Percentiles rank a stretch among this genome's conserved stretches.
phyloP scores from a whole-genome alignment of 2,888 invertebrate species.

The Kuschelorhynchus macadamiae region DNA sequence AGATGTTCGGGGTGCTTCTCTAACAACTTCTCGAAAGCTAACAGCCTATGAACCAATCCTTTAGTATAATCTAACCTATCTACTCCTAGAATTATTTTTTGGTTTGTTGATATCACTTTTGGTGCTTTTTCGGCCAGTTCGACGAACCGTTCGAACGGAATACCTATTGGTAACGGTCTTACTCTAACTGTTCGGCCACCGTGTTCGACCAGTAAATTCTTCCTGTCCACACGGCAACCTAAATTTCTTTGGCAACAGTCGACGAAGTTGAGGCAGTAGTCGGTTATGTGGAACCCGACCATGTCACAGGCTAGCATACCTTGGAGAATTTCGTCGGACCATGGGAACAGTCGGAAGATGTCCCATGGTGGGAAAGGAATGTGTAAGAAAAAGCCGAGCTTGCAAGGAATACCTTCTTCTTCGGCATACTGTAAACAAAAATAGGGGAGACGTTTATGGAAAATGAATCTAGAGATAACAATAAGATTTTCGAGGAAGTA shows the following conservation, averaged over 20 bases:
- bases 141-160: slow-evolving; percentile 89
- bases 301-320: slow-evolving; percentile 94
- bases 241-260: slow-evolving; percentile 91
- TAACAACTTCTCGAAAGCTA: slow-evolving; percentile 86
- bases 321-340: slow-evolving; percentile 94
- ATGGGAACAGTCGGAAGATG: slow-evolving; percentile 90
- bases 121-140: slow-evolving; percentile 81
- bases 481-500: no score
- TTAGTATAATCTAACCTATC: slow-evolving; percentile 93
- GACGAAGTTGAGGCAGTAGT: slow-evolving; percentile 92
- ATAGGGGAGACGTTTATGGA: no score
- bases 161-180: slow-evolving; percentile 89
- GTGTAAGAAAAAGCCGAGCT: slow-evolving; percentile 93
- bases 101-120: slow-evolving; percentile 77
- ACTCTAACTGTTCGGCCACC: slow-evolving; percentile 89
- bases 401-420: slow-evolving; percentile 82
- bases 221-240: slow-evolving; percentile 90
- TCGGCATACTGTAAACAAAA: slow-evolving; percentile 74
- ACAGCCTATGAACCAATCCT: slow-evolving; percentile 86
- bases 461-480: no score
- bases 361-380: slow-evolving; percentile 97
- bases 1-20: slow-evolving; percentile 89
- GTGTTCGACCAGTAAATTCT: slow-evolving; percentile 88
- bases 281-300: slow-evolving; percentile 93
- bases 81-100: slow-evolving; percentile 88